phyloP scores from a whole-genome alignment of 2,113 vertebrate genomes.

The Brevimyrus niger region DNA sequence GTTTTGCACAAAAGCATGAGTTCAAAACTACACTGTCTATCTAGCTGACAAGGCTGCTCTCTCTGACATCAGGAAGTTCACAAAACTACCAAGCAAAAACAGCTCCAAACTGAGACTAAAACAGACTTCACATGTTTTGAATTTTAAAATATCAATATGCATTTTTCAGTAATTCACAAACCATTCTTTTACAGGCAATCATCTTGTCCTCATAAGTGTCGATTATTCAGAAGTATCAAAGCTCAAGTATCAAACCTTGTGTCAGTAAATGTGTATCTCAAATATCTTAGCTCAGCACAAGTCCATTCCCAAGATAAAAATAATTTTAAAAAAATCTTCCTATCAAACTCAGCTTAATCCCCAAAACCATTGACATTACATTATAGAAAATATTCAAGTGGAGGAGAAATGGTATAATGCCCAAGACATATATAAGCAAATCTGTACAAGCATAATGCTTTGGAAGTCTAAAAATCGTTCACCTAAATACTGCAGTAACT shows the following conservation, averaged over 20 bases:
- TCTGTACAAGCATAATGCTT: conserved; percentile 40
- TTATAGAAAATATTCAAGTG: neutral
- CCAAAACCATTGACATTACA: neutral
- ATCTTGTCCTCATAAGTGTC: neutral
- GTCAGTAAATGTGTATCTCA: neutral
- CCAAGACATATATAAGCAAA: neutral
- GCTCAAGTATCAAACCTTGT: neutral
- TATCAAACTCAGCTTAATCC: neutral
- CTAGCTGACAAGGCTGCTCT: neutral
- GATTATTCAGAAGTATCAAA: neutral
- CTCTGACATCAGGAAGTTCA: neutral
- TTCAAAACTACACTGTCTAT: neutral
- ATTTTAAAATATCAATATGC: neutral
- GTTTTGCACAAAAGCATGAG: neutral
- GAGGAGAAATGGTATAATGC: neutral
- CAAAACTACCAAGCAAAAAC: neutral
- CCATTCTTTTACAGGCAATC: neutral
- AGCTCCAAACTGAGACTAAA: neutral
- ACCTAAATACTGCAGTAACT: conserved; percentile 58
- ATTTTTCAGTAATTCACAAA: neutral
- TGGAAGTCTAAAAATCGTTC: conserved; percentile 38
- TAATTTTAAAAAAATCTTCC: neutral
- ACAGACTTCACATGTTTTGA: neutral
- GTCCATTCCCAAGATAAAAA: neutral
- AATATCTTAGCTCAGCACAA: neutral